Evolutionary conservation across 2,888 invertebrate species (phyloP).

Genomic region (Selenia dentaria): DNA sequence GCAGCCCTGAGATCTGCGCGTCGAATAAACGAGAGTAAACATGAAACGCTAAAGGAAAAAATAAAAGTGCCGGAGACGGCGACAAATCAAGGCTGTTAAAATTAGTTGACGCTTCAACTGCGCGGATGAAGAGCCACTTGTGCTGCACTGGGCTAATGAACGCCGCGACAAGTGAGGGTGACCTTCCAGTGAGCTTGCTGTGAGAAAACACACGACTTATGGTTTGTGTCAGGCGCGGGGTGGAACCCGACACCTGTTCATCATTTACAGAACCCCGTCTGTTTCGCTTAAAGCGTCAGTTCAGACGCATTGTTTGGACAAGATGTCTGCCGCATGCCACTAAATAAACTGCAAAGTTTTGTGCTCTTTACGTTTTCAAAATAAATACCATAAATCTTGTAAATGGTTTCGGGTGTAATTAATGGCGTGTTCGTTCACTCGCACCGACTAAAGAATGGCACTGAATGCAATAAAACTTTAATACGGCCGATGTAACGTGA

Average conservation of each 20-base stretch:
- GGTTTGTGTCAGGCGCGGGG: conserved; percentile 20
- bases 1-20: conserved; percentile 74
- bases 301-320: conserved; percentile 31
- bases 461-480: conserved; percentile 71
- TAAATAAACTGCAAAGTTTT: conserved; percentile 47
- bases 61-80: conserved; percentile 52
- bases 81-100: conserved; percentile 68
- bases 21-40: conserved; percentile 71
- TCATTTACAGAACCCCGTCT: conserved; percentile 18
- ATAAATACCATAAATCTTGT: conserved; percentile 75
- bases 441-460: conserved; percentile 69
- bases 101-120: conserved; percentile 49
- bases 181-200: conserved; percentile 14
- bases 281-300: conserved; percentile 21
- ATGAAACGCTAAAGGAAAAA: conserved; percentile 51
- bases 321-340: conserved; percentile 22
- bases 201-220: conserved; percentile 23
- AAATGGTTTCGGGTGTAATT: conserved; percentile 75
- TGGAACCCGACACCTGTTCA: conserved; percentile 28
- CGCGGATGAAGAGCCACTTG: conserved; percentile 45
- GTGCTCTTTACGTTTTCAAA: conserved; percentile 57
- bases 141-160: conserved; percentile 32
- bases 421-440: conserved; percentile 71
- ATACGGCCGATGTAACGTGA: conserved; percentile 66
- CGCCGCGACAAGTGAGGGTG: conserved; percentile 17